phyloP scores from a whole-genome alignment of 1,140 invertebrate species.

The Semibalanus balanoides region DNA sequence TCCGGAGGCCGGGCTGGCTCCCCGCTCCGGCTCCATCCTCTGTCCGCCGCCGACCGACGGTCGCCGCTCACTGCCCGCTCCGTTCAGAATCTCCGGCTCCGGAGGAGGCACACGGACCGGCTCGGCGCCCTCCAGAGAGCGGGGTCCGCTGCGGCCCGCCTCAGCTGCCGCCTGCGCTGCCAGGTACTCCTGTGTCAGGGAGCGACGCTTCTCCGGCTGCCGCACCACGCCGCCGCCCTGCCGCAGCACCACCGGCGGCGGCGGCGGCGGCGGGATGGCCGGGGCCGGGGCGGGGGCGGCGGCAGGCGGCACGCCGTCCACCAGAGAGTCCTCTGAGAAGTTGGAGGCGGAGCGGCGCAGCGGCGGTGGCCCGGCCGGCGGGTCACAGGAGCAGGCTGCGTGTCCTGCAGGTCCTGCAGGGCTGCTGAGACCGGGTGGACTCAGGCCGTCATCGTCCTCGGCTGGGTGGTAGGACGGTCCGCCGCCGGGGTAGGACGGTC shows the following conservation, averaged over 20 bases:
- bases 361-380: too few relatives aligned
- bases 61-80: too few relatives aligned
- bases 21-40: background rate
- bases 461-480: background rate
- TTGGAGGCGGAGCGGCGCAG: background rate
- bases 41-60: too few relatives aligned
- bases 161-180: background rate
- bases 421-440: too few relatives aligned
- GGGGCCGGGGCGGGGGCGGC: too few relatives aligned
- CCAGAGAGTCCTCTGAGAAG: background rate
- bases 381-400: background rate
- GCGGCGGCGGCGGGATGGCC: background rate
- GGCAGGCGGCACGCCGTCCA: background rate
- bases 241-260: background rate
- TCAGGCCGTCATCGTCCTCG: background rate
- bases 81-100: too few relatives aligned
- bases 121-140: background rate
- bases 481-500: too few relatives aligned
- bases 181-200: background rate
- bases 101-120: too few relatives aligned
- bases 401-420: too few relatives aligned
- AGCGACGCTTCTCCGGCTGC: background rate
- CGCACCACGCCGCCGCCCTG: too few relatives aligned
- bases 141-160: too few relatives aligned
- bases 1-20: too few relatives aligned